These are phyloP conservation scores for Monochamus saltuarius DNA, from an alignment of 1,140 invertebrate genomes.

Conservation along the genomic window DNA sequence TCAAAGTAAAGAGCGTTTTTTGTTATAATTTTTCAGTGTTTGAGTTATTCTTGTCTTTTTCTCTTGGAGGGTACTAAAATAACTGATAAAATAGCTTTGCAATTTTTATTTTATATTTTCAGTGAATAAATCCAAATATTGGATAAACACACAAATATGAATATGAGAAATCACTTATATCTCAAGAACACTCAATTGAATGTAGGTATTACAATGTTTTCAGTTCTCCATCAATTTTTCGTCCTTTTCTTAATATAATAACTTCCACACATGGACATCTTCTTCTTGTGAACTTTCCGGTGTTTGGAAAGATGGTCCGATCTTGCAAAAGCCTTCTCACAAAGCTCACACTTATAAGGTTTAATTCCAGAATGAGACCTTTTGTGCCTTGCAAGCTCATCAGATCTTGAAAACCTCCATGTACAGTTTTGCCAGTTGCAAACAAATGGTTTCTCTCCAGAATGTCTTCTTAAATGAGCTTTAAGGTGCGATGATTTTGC, in stretches of 20 bases:
- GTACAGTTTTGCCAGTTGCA: conserved; percentile 89
- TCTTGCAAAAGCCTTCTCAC: conserved; percentile 82
- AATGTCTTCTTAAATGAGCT: conserved; percentile 88
- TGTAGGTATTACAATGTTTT: too few species aligned
- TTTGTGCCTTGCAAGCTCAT: conserved; percentile 83
- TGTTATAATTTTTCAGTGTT: too few species aligned
- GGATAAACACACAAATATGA: too few species aligned
- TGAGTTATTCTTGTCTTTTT: too few species aligned
- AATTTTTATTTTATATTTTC: too few species aligned
- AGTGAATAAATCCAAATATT: too few species aligned
- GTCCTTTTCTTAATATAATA: conserved; percentile 45
- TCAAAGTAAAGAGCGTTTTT: too few species aligned
- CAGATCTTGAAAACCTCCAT: conserved; percentile 92
- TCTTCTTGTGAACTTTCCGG: conserved; percentile 76
- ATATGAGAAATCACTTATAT: too few species aligned
- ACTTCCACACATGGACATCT: conserved; percentile 50
- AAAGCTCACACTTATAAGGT: conserved; percentile 82
- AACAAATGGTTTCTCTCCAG: conserved; percentile 91
- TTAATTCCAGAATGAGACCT: conserved; percentile 82
- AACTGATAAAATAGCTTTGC: too few species aligned
- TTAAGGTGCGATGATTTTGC: conserved; percentile 94
- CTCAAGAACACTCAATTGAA: too few species aligned
- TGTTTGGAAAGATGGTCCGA: conserved; percentile 91
- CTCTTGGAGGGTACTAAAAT: too few species aligned
- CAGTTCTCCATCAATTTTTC: conserved; percentile 15